phyloP scores from a whole-genome alignment of 2,797 vertebrate genomes.

The Anniella stebbinsi region DNA sequence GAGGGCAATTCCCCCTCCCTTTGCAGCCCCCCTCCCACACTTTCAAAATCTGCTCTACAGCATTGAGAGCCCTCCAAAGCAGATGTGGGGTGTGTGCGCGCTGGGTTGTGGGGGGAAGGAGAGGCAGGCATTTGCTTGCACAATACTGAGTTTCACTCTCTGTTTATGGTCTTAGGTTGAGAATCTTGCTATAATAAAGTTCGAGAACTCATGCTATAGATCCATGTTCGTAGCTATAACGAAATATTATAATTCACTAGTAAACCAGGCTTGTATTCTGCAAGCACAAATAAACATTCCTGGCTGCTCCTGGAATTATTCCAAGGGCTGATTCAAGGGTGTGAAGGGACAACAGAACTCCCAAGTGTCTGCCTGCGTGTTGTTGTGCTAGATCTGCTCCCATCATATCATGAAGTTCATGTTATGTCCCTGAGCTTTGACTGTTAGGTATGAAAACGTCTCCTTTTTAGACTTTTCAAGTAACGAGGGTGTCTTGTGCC shows the following conservation, averaged over 20 bases:
- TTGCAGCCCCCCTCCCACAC: no score
- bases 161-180: no score
- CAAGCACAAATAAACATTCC: background rate
- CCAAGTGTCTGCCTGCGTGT: background rate
- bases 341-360: background rate
- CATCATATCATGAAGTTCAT: no score
- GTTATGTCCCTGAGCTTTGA: background rate
- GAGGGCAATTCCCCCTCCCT: background rate
- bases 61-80: no score
- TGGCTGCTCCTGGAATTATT: background rate
- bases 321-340: background rate
- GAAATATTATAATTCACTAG: background rate
- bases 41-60: background rate
- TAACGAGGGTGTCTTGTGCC: background rate
- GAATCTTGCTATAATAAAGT: background rate
- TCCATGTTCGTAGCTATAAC: no score
- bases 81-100: no score
- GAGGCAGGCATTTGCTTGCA: no score
- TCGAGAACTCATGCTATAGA: background rate
- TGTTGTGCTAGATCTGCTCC: background rate
- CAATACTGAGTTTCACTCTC: no score
- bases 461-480: background rate
- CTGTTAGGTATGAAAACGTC: background rate
- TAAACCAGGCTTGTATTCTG: background rate
- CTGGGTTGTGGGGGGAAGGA: no score